These are phyloP conservation scores for Steinernema scapterisci DNA, from an alignment of 2,888 invertebrate genomes.

Conservation along the genomic window DNA sequence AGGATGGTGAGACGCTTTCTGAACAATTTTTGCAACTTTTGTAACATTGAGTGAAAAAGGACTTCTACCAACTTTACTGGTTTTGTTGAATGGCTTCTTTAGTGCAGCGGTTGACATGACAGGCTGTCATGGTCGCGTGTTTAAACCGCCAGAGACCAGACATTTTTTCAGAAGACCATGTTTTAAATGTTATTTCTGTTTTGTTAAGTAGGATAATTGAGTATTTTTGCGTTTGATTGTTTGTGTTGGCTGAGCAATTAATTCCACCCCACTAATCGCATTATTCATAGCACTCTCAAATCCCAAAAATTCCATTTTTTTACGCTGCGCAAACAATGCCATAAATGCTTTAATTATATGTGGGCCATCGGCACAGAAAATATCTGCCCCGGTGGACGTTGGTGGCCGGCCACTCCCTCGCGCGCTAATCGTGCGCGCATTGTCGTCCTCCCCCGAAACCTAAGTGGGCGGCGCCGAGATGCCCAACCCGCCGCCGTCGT, in stretches of 20 bases:
- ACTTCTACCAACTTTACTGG: too few species aligned
- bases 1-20: too few species aligned
- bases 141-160: too few species aligned
- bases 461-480: constrained; percentile 21
- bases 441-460: constrained; percentile 13
- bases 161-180: too few species aligned
- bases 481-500: background rate
- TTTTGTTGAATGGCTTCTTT: too few species aligned
- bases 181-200: too few species aligned
- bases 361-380: constrained; percentile 31
- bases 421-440: background rate
- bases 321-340: constrained; percentile 9
- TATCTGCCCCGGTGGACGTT: constrained; percentile 6
- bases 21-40: too few species aligned
- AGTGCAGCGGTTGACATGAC: too few species aligned
- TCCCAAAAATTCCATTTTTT: constrained; percentile 23
- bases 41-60: too few species aligned
- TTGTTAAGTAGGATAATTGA: too few species aligned
- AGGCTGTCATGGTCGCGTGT: too few species aligned
- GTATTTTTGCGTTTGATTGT: too few species aligned
- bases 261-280: constrained; percentile 19
- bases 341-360: constrained; percentile 31
- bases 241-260: background rate
- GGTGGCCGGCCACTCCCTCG: background rate
- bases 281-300: constrained; percentile 4